Evolutionary conservation across 2,113 vertebrate species (phyloP).

Genomic region (Synchiropus splendidus): DNA sequence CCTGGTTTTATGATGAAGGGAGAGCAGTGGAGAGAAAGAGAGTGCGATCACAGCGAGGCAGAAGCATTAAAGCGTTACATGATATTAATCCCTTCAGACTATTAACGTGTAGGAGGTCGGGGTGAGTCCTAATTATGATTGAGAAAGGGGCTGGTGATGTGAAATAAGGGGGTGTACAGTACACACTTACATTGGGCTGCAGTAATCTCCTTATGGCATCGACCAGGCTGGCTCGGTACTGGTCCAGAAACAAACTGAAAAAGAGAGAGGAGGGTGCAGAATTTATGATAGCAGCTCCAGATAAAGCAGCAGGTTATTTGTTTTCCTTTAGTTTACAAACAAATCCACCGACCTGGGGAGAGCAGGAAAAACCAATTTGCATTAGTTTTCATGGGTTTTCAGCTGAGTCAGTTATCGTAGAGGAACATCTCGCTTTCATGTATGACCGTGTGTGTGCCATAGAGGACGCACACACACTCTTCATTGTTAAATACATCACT

Average conservation of each 20-base stretch:
- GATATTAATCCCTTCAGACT: slow-evolving; percentile 97
- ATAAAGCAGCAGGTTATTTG: slow-evolving; percentile 67
- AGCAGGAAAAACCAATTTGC: slow-evolving; percentile 56
- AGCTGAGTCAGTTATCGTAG: too few species aligned
- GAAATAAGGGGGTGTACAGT: slow-evolving; percentile 30
- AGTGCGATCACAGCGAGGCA: slow-evolving; percentile 88
- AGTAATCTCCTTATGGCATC: slow-evolving; percentile 98
- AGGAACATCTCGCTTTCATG: too few species aligned
- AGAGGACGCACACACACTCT: too few species aligned
- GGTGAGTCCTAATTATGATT: slow-evolving; percentile 87
- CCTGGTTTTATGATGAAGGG: slow-evolving; percentile 83
- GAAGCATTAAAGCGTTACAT: slow-evolving; percentile 99
- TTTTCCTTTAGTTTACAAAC: slow-evolving; percentile 71
- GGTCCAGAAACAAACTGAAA: slow-evolving; percentile 94
- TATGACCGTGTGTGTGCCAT: too few species aligned
- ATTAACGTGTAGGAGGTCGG: slow-evolving; percentile 84
- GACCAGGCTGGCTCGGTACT: slow-evolving; percentile 92
- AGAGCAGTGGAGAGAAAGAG: slow-evolving; percentile 62
- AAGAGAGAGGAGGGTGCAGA: slow-evolving; percentile 29
- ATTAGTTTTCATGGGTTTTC: slow-evolving; percentile 41
- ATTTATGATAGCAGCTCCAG: slow-evolving; percentile 53
- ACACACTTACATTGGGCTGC: slow-evolving; percentile 84
- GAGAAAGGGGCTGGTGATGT: slow-evolving; percentile 67
- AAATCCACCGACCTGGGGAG: slow-evolving; percentile 38
- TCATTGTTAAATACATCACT: too few species aligned